Percentiles rank a stretch among this genome's conserved stretches.
These are phyloP conservation scores for Melipona bicolor DNA, from an alignment of 2,888 invertebrate species.

Conservation along the genomic window DNA sequence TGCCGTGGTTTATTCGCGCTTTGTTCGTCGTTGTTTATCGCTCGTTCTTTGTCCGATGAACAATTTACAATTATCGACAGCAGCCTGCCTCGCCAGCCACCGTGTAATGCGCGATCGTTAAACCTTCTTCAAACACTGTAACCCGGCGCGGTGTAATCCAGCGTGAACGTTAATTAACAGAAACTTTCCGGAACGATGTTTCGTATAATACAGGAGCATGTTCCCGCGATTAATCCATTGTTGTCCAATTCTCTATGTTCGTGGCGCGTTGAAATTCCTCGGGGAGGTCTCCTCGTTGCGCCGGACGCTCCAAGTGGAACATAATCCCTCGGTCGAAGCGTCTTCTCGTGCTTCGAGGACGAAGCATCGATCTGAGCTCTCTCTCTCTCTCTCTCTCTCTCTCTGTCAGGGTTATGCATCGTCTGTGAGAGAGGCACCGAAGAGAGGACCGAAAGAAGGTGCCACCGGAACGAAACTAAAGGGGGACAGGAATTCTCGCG, in stretches of 20 bases:
- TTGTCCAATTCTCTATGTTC: constrained; percentile 40
- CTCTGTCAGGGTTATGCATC: constrained; percentile 34
- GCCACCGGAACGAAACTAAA: constrained; percentile 21
- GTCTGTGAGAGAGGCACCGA: not conserved
- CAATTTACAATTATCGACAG: not conserved
- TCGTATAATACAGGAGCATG: constrained; percentile 2
- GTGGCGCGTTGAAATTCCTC: constrained; percentile 21
- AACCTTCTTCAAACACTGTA: not conserved
- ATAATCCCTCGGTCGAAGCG: constrained; percentile 55
- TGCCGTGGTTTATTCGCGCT: not conserved
- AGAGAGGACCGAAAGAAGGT: constrained; percentile 14
- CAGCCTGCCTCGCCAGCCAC: not conserved
- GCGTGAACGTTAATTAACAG: not conserved
- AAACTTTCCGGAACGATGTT: not conserved
- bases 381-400: not conserved
- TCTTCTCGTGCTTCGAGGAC: constrained; percentile 35
- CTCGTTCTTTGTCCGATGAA: not conserved
- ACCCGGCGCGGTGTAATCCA: not conserved
- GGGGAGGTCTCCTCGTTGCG: constrained; percentile 53
- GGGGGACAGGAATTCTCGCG: constrained; percentile 59
- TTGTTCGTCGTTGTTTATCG: not conserved
- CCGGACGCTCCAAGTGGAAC: constrained; percentile 24
- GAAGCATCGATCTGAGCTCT: constrained; percentile 46
- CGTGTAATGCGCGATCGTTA: not conserved
- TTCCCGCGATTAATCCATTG: constrained; percentile 58